Base-by-base conservation (phyloP, 1,140 invertebrate genomes). In the Drosophila kikkawai region DNA sequence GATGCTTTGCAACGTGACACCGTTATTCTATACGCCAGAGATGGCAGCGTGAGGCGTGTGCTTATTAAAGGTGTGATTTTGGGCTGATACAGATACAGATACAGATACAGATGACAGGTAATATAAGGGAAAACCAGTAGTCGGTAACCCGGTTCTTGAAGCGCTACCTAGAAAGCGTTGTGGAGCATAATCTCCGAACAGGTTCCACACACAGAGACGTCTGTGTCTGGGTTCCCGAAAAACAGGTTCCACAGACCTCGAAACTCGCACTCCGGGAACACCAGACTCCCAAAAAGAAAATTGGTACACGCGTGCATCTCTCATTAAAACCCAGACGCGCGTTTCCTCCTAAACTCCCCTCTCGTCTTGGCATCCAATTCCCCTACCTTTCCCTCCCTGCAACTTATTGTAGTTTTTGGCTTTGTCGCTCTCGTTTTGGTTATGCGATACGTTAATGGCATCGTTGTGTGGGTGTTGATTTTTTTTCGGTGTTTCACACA, bases 301-400 rank as follows among this genome's bases (percentile, higher is more conserved):
- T 73, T 73, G 70, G 68, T 73, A 73, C 70, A 74, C 55, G 70
- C 70, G 70, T 74, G 70, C 70, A 74, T 74, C 37, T 73, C 70
- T 73, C 55, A 73, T 73, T 73, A 60, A 60, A 36, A 22, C 37
- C 4, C 39, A 55, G 67, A 55, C 64, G 44, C 12, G 34, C 12
- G 17, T 39, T 53, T 59, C 19, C 29, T 29, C 6, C 68, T n/a
- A 19, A 34, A 19, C 42, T 9, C 36, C 42, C 15, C 47, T 36
- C 11, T 36, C 37, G 32, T 37, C 12, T 32, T 12, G 37, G 53
- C 36, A 45, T 11, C n/a, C 17, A 42, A 50, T 32, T 19, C 29
- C 41, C n/a, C 6, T 11, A 12, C 13, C 26, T 39, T 6, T 42
- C 15, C 34, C n/a, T 32, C 17, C 37, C 22, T 42, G 51, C 44